Base-by-base conservation (phyloP, 2,888 invertebrate species). In the Glaucopsyche alexis region DNA sequence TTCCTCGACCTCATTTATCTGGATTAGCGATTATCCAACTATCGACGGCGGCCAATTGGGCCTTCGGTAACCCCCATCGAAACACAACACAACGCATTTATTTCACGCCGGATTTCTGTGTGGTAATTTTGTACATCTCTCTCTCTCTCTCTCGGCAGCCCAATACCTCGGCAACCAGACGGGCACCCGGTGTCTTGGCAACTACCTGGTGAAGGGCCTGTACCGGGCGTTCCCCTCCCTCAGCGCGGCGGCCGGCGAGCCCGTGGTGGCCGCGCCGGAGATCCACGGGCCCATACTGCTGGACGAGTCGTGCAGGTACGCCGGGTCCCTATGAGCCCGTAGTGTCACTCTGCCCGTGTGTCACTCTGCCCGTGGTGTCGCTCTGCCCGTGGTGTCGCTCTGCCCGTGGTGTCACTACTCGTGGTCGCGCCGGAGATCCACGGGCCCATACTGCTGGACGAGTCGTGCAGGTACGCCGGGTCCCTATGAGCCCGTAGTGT, bases 131-230 rank as follows among this genome's bases (percentile, higher is more conserved):
- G 14, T 16, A 14, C 9, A 9, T 6, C 47, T 1, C 47, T 11
- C 8, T 2, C 11, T 19, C 8, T 60, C 60, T 40, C 29, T 49
- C 76, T 29, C 75, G 9, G 9, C 84, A 96, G 96, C 95, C 52
- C 94, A 95, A 75, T 94, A 94, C 81, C 89, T 97, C 16, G 97
- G 97, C 66, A 97, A 96, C 82, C 96, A 96, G 85, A 94, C 95
- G 60, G 96, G 96, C 80, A 98, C 98, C 0, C 91, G 98, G 14
- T 98, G 98, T 81, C 93, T 98, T 13, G 98, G 98, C 4, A 98
- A 98, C 87, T 97, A 97, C 83, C 91, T 96, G 55, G 96, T 98
- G 0, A 98, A 98, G 88, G 97, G 96, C 0, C 95, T 96, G 3
- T 97, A 97, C 82, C 96, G 95, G 82, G 97, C 98, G 71, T 96